Evolutionary conservation across 2,888 invertebrate species (phyloP).

Genomic region (Polyploca ridens): DNA sequence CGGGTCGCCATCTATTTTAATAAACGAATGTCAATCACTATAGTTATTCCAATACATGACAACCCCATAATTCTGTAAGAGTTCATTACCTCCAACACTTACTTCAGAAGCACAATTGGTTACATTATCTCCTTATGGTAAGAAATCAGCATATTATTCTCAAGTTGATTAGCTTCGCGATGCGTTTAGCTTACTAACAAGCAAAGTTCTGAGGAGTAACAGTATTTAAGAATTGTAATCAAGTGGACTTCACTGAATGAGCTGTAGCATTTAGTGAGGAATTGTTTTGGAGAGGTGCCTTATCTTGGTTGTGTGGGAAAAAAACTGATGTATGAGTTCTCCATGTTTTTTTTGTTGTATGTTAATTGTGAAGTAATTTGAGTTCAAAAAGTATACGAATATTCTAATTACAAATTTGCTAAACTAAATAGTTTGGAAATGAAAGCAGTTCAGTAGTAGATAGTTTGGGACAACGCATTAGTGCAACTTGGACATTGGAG

Average conservation of each 20-base stretch:
- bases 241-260: constrained; percentile 7
- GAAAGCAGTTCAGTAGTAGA: too few relatives aligned
- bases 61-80: not conserved
- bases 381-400: too few relatives aligned
- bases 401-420: too few relatives aligned
- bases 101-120: constrained; percentile 4
- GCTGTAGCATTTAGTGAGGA: not conserved
- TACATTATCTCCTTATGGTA: constrained; percentile 7
- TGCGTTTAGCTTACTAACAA: constrained; percentile 3
- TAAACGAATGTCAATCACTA: not conserved
- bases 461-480: too few relatives aligned
- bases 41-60: not conserved
- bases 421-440: too few relatives aligned
- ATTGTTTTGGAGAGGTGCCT: not conserved
- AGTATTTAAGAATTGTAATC: not conserved
- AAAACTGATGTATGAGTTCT: too few relatives aligned
- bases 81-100: not conserved
- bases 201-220: constrained; percentile 3
- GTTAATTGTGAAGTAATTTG: too few relatives aligned
- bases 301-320: too few relatives aligned
- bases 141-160: constrained; percentile 5
- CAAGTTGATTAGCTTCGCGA: not conserved
- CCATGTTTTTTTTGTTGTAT: too few relatives aligned
- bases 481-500: too few relatives aligned
- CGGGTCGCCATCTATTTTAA: too few relatives aligned